Base-by-base conservation (phyloP, 2,888 invertebrate species). In the Acanthopleura granulata region DNA sequence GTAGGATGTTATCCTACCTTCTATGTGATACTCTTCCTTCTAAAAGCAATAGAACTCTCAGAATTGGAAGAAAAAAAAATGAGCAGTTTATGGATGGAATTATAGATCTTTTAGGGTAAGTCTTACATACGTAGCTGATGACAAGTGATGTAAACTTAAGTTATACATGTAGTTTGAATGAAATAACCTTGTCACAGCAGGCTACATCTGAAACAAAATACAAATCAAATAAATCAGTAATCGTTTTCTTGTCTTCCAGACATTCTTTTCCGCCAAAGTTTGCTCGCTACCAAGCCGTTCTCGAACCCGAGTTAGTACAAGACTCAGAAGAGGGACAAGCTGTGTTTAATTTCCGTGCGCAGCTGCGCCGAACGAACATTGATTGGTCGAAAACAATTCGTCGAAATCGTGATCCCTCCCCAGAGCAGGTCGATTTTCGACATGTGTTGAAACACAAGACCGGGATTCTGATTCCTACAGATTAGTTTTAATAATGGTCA, bases 321-420 rank as follows among this genome's bases (percentile, higher is more conserved):
- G n/a, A 57, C 22, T 57, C 57, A 6, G 27, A 69, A 25, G 25
- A 71, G 3, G 71, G 50, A 14, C n/a, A 40, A 25, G 22, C 27
- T 9, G 27, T 29, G 1, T 71, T 80, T 14, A 77, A 84, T 72
- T 81, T 82, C 71, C 75, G 84, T 29, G 77, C 79, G 51, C 79
- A 79, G 30, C 76, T 86, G 50, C 78, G 83, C 15, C 82, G 82
- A 49, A 85, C 85, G 18, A 79, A 84, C 40, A 83, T 86, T 72
- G 81, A 84, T 66, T 80, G 81, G 25, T 75, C 80, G 27, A 69
- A 79, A 12, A 72, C 77, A 15, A 29, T 77, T 22, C 75, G 75
- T 16, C 30, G 75, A 27, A 76, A 72, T 30, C 73, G 71, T n/a
- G 81, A 80, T 1, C 78, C 76, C 25, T 77, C 80, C 11, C 78